These are phyloP conservation scores for Sarcophaga subvicina DNA, from an alignment of 2,888 invertebrate genomes.

Conservation along the genomic window DNA sequence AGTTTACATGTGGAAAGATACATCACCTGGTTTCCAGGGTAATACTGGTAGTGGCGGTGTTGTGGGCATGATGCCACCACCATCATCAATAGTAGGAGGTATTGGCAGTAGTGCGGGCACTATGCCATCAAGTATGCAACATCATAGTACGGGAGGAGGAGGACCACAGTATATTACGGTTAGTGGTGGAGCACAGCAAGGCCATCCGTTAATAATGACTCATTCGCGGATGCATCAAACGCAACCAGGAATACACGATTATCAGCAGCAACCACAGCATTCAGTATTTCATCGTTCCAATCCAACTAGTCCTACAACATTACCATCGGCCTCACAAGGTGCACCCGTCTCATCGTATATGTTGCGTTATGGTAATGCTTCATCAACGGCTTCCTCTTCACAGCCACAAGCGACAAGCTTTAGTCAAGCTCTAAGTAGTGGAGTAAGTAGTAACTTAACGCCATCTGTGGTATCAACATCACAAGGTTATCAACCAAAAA, in stretches of 20 bases:
- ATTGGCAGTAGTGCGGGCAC: constrained; percentile 80
- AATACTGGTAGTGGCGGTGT: constrained; percentile 70
- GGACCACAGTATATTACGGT: constrained; percentile 69
- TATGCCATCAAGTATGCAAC: constrained; percentile 76
- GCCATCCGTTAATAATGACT: constrained; percentile 79
- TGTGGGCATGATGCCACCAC: constrained; percentile 68
- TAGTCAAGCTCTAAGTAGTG: constrained; percentile 69
- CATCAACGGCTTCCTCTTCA: constrained; percentile 58
- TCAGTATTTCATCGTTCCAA: constrained; percentile 84
- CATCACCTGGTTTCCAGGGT: constrained; percentile 85
- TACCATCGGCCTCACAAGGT: constrained; percentile 79
- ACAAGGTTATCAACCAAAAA: constrained; percentile 84
- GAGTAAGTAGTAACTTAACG: constrained; percentile 49
- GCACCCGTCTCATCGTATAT: constrained; percentile 78
- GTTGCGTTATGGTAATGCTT: constrained; percentile 76
- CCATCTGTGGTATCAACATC: constrained; percentile 57
- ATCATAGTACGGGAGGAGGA: constrained; percentile 74
- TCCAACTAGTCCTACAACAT: constrained; percentile 88
- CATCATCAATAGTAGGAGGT: constrained; percentile 70
- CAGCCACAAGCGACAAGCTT: constrained; percentile 69
- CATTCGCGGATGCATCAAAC: constrained; percentile 77
- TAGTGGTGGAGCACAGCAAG: constrained; percentile 69
- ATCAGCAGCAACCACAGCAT: constrained; percentile 78
- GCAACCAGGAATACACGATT: constrained; percentile 72
- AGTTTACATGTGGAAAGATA: constrained; percentile 91